Evolutionary conservation across 2,797 vertebrate species (phyloP).

Genomic region (Enteromius paludinosus): DNA sequence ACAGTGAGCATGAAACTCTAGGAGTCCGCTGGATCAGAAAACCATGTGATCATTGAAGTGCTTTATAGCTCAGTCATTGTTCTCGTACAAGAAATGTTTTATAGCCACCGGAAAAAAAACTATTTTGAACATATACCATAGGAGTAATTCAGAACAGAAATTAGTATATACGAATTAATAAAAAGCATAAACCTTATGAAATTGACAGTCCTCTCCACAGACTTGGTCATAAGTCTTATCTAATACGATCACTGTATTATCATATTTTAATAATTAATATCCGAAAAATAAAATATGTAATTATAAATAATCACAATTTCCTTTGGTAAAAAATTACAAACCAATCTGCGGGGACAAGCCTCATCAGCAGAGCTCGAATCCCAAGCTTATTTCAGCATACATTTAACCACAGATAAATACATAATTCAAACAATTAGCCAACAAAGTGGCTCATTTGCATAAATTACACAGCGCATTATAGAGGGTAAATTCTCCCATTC

Average conservation of each 20-base stretch:
- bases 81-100: no score
- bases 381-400: slow-evolving; percentile 66
- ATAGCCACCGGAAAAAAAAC: no score
- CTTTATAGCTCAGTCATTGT: no score
- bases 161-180: no score
- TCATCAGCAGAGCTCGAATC: background rate
- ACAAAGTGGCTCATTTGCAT: slow-evolving; percentile 94
- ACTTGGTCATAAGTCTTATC: background rate
- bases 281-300: background rate
- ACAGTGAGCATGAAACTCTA: no score
- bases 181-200: background rate
- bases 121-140: no score
- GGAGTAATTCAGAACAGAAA: no score
- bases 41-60: no score
- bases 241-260: background rate
- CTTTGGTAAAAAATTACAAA: background rate
- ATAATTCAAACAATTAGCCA: slow-evolving; percentile 83
- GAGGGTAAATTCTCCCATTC: slow-evolving; percentile 78
- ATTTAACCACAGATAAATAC: slow-evolving; percentile 74
- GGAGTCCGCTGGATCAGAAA: no score
- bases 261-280: background rate
- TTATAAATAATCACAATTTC: slow-evolving; percentile 1
- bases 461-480: slow-evolving; percentile 91
- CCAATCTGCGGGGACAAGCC: slow-evolving; percentile 7
- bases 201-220: background rate